Base-by-base conservation (phyloP, 2,797 vertebrate species). In the Diceros bicornis region DNA sequence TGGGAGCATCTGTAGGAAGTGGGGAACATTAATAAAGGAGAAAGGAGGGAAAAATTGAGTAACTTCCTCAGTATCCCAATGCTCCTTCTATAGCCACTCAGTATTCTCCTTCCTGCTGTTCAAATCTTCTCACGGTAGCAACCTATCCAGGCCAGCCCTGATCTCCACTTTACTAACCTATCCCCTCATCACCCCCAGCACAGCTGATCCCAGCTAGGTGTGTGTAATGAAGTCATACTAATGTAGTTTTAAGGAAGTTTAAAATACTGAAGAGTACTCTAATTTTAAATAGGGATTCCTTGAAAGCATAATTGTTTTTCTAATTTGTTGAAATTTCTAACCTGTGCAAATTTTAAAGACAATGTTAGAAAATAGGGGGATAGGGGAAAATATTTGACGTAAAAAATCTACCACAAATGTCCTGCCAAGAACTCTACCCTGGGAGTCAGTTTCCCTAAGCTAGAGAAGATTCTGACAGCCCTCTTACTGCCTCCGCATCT, bases 221-320 rank as follows among this genome's bases (percentile, higher is more conserved):
- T 59, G 25, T 97, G 47, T 92, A 97, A 55, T 88, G 62, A 94
- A 78, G 85, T 75, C 72, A 75, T 75, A 85, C n/a, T 64, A 84
- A 41, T 27, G 7, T 52, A 69, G 5, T 44, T 83, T 72, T 59
- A 87, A 83, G 32, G 6, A 96, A 64, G 16, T 57, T 37, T 86
- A 89, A 86, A 96, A 95, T 44, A 85, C 34, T 83, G 37, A 81
- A 85, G 25, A 14, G 34, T 32, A 16, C 27, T 75, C 29, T 55
- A 90, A 75, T n/a, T 90, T 90, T 77, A 87, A 82, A 29, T 20
- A 25, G 29, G 27, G 68, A 57, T 68, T 68, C 1, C 50, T 44
- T 91, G 25, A 68, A 74, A 94, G 21, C 8, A 13, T 20, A 83
- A 68, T 34, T 78, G 4, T 62, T 79, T 96, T 85, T 62, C 17